phyloP scores from a whole-genome alignment of 1,140 invertebrate genomes.

The Tribolium castaneum region DNA sequence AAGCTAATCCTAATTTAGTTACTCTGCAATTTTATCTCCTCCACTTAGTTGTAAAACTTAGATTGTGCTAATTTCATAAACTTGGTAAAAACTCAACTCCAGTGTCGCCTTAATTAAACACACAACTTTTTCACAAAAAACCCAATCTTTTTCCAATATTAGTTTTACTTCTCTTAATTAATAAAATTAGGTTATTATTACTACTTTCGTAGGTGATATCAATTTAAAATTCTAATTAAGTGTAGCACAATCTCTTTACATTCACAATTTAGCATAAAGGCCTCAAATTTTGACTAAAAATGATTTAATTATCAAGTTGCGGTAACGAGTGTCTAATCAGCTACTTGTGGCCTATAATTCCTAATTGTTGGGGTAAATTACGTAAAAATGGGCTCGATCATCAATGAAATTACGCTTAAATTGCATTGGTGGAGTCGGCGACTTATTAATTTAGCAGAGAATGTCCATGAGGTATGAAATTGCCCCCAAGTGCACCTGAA shows the following conservation, averaged over 20 bases:
- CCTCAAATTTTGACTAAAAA: background rate
- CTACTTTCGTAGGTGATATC: background rate
- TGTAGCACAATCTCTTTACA: background rate
- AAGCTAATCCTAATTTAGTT: too few relatives aligned
- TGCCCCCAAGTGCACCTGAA: background rate
- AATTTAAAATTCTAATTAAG: slow-evolving; percentile 1
- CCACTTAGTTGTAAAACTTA: too few relatives aligned
- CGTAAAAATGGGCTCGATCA: too few relatives aligned
- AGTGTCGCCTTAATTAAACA: background rate
- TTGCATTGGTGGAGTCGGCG: background rate
- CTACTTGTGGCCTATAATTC: background rate
- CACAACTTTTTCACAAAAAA: background rate
- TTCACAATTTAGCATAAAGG: background rate
- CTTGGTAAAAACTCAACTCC: background rate
- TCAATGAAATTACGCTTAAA: too few relatives aligned
- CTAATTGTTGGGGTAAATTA: background rate
- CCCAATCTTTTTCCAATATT: background rate
- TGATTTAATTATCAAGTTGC: background rate
- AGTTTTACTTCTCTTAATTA: background rate
- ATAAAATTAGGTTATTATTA: slow-evolving; percentile 1
- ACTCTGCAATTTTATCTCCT: too few relatives aligned
- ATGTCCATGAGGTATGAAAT: background rate
- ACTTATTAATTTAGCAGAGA: background rate
- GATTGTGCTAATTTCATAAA: background rate
- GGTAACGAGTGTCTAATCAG: background rate